Evolutionary conservation across 2,797 vertebrate genomes (phyloP), one percentile per base, ranked within the genome.

Genomic region (Sarcoramphus papa): DNA sequence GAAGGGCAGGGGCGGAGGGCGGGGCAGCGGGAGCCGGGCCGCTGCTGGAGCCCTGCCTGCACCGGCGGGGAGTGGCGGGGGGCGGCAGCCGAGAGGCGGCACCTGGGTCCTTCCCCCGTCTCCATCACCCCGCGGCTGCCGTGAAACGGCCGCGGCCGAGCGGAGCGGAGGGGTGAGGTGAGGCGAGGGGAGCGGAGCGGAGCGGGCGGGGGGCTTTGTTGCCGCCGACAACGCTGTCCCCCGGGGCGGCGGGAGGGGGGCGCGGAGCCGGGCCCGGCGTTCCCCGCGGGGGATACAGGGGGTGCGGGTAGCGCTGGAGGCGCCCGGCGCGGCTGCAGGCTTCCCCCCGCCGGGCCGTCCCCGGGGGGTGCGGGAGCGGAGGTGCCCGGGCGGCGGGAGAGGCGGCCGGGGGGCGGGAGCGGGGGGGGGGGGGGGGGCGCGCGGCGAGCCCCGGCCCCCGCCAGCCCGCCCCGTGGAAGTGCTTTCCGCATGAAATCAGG

Each of bases 401-500:
- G n/a, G 53, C 35, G 40, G 28, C 23, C 5, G 45, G 50, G 63
- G 69, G 4, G 23, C 17, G 22, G 25, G 51, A 12, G 47, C 3
- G 30, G 37, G 37, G 37, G 37, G 69, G 4, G 23, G 21, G 22
- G 25, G 51, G 22, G 47, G 4, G 30, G 37, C 8, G 37, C 8
- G 37, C 37, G 37, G 20, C 16, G 30, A 41, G 41, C 10, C 47
- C 33, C 31, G 7, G 12, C 14, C 20, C 51, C 54, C 28, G 41
- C 30, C 35, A 47, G 47, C 60, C 70, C 50, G 48, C n/a, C 24
- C 84, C 69, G 83, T 94, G 78, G 92, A 85, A 92, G 93, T 87
- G 64, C 92, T 93, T 96, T 96, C 90, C 54, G 45, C 80, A 83
- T 96, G 94, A 96, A 97, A 95, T 93, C 88, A 93, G 73, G 96